Base-by-base conservation (phyloP, 2,797 vertebrate genomes). In the Molossus molossus region DNA sequence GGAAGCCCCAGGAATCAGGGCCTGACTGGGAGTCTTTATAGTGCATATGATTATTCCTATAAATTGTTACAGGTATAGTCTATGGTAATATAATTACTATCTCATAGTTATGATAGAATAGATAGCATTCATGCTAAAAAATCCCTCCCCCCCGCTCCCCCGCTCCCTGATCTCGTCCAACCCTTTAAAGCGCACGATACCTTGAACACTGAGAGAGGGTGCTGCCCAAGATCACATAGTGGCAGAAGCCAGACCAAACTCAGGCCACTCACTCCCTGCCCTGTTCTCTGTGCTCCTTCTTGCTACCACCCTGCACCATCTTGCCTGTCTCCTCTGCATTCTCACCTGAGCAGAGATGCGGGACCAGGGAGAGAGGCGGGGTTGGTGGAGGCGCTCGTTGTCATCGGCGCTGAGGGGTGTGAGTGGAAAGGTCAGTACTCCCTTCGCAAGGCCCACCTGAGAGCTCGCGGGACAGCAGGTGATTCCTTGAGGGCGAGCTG, bases 321-420 rank as follows among this genome's bases (percentile, higher is more conserved):
- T 55, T 1, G 1, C 77, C 80, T 20, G 55, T 70, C 53, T 83
- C 76, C 20, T 58, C 45, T 60, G 73, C 45, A 18, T n/a, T 76
- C 60, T 83, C 48, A 29, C 60, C 48, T 17, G 25, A 55, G 80
- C 86, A 62, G 89, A 58, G 62, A 87, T 10, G 65, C 50, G 3
- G n/a, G 62, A 14, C 25, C 4, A 4, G 20, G 10, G 72, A 87
- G 53, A 64, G 50, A 69, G 89, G 50, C 11, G 25, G 21, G 50
- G 55, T 9, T 27, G 17, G 40, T 3, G 1, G 4, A 18, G 11
- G 21, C 14, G 4, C 10, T 5, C 0, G 0, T 5, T 29, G 15
- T 37, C 67, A 10, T 48, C 18, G 20, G 1, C 0, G 1, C 27
- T 1, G 20, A 83, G 70, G 60, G 50, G 40, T 18, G 18, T 21